Evolutionary conservation across 2,113 vertebrate species (phyloP), one percentile per base, ranked within the genome.

Genomic region (Ammodytes marinus): DNA sequence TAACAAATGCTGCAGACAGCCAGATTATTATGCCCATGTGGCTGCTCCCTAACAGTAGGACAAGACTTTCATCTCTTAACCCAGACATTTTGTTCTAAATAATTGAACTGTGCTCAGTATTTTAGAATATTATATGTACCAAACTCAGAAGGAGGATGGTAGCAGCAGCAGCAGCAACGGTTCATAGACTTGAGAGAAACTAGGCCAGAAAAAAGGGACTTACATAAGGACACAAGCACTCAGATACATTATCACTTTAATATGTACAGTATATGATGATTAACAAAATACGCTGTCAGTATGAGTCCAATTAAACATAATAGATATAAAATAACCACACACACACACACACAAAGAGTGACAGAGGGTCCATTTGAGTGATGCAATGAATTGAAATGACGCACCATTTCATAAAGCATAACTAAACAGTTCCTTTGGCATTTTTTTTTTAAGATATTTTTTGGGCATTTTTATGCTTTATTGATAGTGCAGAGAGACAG

Each of bases 81-180:
- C 80, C 88, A 93, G 86, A 91, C 92, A 57, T 73, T 58, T 67
- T 59, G 80, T 83, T 67, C 59, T 92, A 71, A 90, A 93, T 92
- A 90, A 92, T 92, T 91, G 27, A 92, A 82, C 75, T 53, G 27
- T 66, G 79, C 69, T 83, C 64, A 11, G 54, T 84, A 74, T 83
- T 82, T 91, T 84, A 27, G 55, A 92, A 92, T 91, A 79, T 90
- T 86, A 74, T 50, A 85, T 88, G 87, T 57, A 79, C 42, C 13
- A 61, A 74, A 73, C 74, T 61, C 72, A 74, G 77, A 61, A 9
- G 65, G 82, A 63, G 78, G 13, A 27, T 27, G 27, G 27, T 27
- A 27, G 50, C 19, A 65, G 45, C 59, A 17, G 80, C 60, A 69
- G 54, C 75, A 69, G 68, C 5, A 14, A 75, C 27, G 68, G 80